phyloP scores from a whole-genome alignment of 2,797 vertebrate species.

The Chaetodon trifasciatus region DNA sequence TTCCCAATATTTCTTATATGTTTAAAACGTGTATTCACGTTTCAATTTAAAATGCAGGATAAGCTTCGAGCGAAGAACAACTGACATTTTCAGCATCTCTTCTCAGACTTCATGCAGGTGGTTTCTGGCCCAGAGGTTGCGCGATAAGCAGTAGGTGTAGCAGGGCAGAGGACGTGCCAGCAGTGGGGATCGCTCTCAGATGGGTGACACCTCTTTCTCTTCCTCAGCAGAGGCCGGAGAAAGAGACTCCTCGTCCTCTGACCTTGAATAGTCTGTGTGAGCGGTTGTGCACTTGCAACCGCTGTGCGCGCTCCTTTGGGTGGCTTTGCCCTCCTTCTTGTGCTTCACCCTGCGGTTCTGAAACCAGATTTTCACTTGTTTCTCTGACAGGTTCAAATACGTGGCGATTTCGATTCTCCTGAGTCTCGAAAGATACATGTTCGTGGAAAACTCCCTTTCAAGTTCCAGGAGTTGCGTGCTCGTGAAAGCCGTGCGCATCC shows the following conservation, averaged over 20 bases:
- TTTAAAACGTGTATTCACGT: conserved; percentile 55
- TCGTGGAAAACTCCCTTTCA: conserved; percentile 97
- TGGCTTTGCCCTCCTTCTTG: conserved; percentile 97
- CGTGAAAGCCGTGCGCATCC: conserved; percentile 98
- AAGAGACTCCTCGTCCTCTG: conserved; percentile 96
- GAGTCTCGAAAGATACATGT: conserved; percentile 98
- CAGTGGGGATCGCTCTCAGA: conserved; percentile 75
- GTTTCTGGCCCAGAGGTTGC: conserved; percentile 35
- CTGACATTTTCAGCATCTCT: conserved; percentile 30
- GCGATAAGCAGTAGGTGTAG: conserved; percentile 36
- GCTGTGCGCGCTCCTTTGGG: conserved; percentile 90
- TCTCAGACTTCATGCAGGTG: conserved; percentile 62
- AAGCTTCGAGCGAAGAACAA: conserved; percentile 19
- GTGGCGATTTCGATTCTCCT: conserved; percentile 98
- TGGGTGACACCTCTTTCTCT: conserved; percentile 93
- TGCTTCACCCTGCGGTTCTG: conserved; percentile 98
- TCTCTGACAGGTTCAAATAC: conserved; percentile 96
- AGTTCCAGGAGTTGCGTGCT: conserved; percentile 98
- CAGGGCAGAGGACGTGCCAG: conserved; percentile 69
- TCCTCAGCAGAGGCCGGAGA: conserved; percentile 93
- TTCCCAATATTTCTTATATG: conserved; percentile 23
- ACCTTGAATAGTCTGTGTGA: conserved; percentile 92
- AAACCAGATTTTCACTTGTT: conserved; percentile 99
- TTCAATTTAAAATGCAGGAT: conserved; percentile 20
- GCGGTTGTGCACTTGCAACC: conserved; percentile 92